These are phyloP conservation scores for Istiophorus platypterus DNA, from an alignment of 2,113 vertebrate genomes.

Conservation along the genomic window DNA sequence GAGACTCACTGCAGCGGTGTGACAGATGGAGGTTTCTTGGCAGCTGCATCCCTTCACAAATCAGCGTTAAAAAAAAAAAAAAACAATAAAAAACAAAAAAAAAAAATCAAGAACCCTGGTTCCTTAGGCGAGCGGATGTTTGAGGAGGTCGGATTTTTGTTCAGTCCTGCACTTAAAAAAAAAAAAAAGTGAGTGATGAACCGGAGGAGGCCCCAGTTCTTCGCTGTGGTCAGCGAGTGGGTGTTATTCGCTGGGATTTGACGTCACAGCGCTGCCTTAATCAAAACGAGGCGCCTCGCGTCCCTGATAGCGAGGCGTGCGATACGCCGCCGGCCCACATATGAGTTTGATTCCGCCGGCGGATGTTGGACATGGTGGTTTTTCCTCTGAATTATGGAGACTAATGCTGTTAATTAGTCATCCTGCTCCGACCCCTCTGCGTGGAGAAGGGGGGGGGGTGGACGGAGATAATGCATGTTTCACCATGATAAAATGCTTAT, in stretches of 20 bases:
- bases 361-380: constrained; percentile 54
- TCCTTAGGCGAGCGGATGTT: constrained; percentile 34
- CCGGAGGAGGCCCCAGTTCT: constrained; percentile 18
- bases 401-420: constrained; percentile 65
- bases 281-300: constrained; percentile 47
- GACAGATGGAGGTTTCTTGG: constrained; percentile 60
- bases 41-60: constrained; percentile 52
- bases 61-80: constrained; percentile 53
- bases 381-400: constrained; percentile 51
- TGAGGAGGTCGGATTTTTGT: constrained; percentile 22
- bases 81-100: too few relatives aligned
- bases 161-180: not conserved
- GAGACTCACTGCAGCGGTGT: constrained; percentile 27
- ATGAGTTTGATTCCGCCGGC: constrained; percentile 57
- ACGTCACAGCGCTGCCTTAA: constrained; percentile 32
- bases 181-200: constrained; percentile 26
- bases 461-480: constrained; percentile 56
- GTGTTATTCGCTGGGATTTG: not conserved
- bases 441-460: constrained; percentile 52
- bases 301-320: constrained; percentile 8
- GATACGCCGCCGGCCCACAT: constrained; percentile 31
- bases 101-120: too few relatives aligned
- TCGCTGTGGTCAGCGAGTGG: constrained; percentile 21
- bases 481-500: constrained; percentile 70
- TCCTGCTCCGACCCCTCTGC: constrained; percentile 50